A percentile compares a stretch with the other conserved stretches of the same genome.
phyloP scores from a whole-genome alignment of 1,140 invertebrate genomes.

The Aphaenogaster ashmeadi region DNA sequence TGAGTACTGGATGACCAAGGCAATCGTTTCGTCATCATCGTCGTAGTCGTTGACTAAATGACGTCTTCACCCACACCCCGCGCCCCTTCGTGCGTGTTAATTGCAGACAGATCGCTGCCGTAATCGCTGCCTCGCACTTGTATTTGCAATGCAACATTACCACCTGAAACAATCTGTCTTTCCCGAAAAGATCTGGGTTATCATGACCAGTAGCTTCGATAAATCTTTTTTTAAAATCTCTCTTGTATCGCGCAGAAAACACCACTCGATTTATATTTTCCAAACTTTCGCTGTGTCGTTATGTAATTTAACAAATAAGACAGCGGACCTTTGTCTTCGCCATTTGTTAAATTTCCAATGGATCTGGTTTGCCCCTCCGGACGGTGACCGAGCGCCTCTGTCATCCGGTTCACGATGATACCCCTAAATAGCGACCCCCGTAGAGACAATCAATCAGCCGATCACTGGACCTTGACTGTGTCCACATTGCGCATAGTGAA shows the following conservation, averaged over 20 bases:
- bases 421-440: conserved; percentile 85
- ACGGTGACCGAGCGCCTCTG: conserved; percentile 67
- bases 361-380: conserved; percentile 58
- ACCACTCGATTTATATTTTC: background rate
- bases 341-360: conserved; percentile 22
- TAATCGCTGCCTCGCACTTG: background rate
- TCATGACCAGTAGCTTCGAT: too few species aligned
- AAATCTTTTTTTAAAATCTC: background rate
- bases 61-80: conserved; percentile 14
- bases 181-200: background rate
- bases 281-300: background rate
- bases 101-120: conserved; percentile 8
- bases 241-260: background rate
- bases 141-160: background rate
- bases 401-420: conserved; percentile 83
- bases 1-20: conserved; percentile 63
- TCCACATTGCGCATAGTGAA: conserved; percentile 85
- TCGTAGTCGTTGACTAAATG: conserved; percentile 39
- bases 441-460: conserved; percentile 87
- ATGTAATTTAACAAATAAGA: conserved; percentile 7
- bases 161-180: background rate
- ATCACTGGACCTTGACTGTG: conserved; percentile 86
- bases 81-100: conserved; percentile 32
- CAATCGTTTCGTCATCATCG: conserved; percentile 13
- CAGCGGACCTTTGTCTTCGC: background rate